Evolutionary conservation across 2,888 invertebrate genomes (phyloP).

Genomic region (Pachycephus smyrnensis): DNA sequence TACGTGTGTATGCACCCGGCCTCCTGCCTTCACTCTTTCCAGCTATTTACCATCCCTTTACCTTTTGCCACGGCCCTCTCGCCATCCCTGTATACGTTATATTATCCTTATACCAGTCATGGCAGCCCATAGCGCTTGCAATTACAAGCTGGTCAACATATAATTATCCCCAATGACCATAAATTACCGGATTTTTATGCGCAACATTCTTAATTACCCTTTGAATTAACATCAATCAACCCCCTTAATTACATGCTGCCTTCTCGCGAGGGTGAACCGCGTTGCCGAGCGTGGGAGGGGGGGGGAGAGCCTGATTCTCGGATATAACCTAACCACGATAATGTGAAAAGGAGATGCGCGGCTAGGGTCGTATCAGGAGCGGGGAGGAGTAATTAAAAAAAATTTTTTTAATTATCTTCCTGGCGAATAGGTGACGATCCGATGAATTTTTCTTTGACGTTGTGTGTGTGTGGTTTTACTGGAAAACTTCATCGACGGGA

Average conservation of each 20-base stretch:
- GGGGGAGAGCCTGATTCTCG: neutral
- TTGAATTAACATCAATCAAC: conserved; percentile 68
- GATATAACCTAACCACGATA: neutral
- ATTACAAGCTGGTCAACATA: conserved; percentile 68
- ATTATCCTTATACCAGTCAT: conserved; percentile 9
- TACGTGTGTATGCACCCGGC: conserved; percentile 10
- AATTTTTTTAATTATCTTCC: neutral
- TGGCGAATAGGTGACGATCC: neutral
- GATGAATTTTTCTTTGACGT: neutral
- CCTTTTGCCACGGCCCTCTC: neutral
- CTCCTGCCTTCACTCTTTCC: neutral
- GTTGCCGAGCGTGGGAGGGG: neutral
- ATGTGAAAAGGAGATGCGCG: neutral
- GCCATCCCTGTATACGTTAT: conserved; percentile 21
- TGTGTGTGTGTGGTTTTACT: neutral
- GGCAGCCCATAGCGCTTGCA: conserved; percentile 53
- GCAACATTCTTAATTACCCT: conserved; percentile 68
- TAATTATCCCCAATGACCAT: conserved; percentile 67
- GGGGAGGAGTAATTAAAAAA: neutral
- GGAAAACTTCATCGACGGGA: neutral
- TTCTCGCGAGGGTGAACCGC: conserved; percentile 35
- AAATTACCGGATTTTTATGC: conserved; percentile 68
- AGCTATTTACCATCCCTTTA: neutral
- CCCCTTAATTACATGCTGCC: conserved; percentile 64
- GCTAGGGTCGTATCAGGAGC: neutral